A percentile compares a stretch with the other conserved stretches of the same genome.
These are phyloP conservation scores for Drosophila nebulosa DNA, from an alignment of 1,140 invertebrate species.

Conservation along the genomic window DNA sequence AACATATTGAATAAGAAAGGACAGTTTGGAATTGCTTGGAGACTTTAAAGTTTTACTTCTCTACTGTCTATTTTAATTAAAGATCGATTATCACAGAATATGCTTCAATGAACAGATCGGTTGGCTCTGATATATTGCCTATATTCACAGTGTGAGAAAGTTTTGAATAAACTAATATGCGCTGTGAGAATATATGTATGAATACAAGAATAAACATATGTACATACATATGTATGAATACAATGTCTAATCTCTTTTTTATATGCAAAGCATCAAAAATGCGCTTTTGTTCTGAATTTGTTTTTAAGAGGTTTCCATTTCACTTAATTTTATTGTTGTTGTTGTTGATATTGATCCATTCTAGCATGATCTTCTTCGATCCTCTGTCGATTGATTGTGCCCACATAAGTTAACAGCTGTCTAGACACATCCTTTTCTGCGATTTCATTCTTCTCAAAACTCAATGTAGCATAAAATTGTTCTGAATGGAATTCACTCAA, in stretches of 20 bases:
- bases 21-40: too few relatives aligned
- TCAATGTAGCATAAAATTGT: constrained; percentile 67
- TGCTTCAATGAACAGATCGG: too few relatives aligned
- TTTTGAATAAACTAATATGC: background rate
- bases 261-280: background rate
- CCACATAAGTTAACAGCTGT: constrained; percentile 53
- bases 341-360: constrained; percentile 38
- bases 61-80: too few relatives aligned
- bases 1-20: too few relatives aligned
- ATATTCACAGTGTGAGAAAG: too few relatives aligned
- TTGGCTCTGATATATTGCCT: too few relatives aligned
- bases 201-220: too few relatives aligned
- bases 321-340: background rate
- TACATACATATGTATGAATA: background rate
- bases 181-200: background rate
- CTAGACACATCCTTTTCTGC: constrained; percentile 44
- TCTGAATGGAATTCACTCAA: constrained; percentile 24
- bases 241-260: background rate
- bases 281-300: constrained; percentile 5
- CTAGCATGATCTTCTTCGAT: constrained; percentile 10
- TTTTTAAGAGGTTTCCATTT: constrained; percentile 20
- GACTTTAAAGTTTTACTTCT: too few relatives aligned
- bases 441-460: constrained; percentile 26
- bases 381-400: constrained; percentile 36
- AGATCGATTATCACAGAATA: too few relatives aligned